Base-by-base conservation (phyloP, 2,888 invertebrate species). In the Dilophus febrilis region DNA sequence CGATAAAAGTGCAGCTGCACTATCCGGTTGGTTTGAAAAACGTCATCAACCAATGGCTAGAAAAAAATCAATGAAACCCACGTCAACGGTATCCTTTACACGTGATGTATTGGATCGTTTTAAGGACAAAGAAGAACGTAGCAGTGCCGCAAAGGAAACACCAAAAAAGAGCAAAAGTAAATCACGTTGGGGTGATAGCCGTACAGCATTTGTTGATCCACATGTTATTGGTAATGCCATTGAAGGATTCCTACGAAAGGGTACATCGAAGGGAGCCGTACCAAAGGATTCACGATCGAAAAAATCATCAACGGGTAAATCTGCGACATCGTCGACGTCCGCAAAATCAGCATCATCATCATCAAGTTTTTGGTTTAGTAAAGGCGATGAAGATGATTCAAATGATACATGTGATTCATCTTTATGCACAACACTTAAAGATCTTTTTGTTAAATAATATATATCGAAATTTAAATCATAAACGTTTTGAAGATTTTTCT, bases 181-280 rank as follows among this genome's bases (percentile, higher is more conserved):
- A 47, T 35, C 45, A n/a, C 50, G 39, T 14, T 41, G 42, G 30
- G 35, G 31, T 30, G 83, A 82, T 50, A 74, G 72, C 37, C 76
- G 79, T 32, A 80, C 80, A 6, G 79, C 85, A 1, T 72, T 83
- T 30, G 78, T 81, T 4, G 85, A 86, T 54, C 79, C 85, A 2
- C 77, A 81, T 51, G 74, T 81, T 0, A 65, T 86, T 28, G 86
- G 86, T 18, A 83, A 75, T 53, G 86, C 85, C 22, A 85, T 86
- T 47, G 85, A 86, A 61, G 85, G 80, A 26, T 85, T 84, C 53
- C 64, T 86, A 29, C 72, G 70, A 53, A 74, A 69, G 61, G 63
- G 67, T 31, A 58, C 52, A 11, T 49, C 52, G 14, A 65, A 64
- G 48, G 57, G 67, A n/a, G 55, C 58, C 1, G 58, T 64, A 40